These are phyloP conservation scores for Bombus confusus DNA, from an alignment of 1,140 invertebrate species.

Conservation along the genomic window DNA sequence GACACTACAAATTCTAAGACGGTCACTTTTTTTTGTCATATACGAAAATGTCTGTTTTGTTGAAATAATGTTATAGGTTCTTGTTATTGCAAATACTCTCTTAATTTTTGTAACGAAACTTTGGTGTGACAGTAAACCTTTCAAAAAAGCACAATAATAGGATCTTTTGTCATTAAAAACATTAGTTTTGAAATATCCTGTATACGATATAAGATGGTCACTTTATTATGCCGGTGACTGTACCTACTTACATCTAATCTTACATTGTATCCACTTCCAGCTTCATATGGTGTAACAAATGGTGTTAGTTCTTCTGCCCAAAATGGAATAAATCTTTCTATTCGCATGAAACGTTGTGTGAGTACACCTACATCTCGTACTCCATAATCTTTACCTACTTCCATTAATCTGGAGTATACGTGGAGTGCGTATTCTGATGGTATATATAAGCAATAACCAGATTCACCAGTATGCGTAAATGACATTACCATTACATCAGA, in stretches of 20 bases:
- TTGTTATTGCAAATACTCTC: too few relatives aligned
- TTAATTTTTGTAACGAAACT: too few relatives aligned
- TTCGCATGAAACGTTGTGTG: slow-evolving; percentile 89
- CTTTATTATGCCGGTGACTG: too few relatives aligned
- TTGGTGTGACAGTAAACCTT: too few relatives aligned
- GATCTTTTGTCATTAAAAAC: too few relatives aligned
- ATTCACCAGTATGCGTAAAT: slow-evolving; percentile 92
- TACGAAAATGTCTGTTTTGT: too few relatives aligned
- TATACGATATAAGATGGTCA: too few relatives aligned
- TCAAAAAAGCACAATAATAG: too few relatives aligned
- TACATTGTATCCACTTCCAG: slow-evolving; percentile 88
- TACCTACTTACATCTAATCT: slow-evolving; percentile 84
- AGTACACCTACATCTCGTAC: slow-evolving; percentile 89
- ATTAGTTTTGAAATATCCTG: too few relatives aligned
- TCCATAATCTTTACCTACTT: slow-evolving; percentile 86
- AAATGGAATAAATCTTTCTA: slow-evolving; percentile 85
- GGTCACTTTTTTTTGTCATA: too few relatives aligned
- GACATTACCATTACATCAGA: slow-evolving; percentile 91
- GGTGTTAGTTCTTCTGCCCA: slow-evolving; percentile 89
- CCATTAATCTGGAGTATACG: slow-evolving; percentile 89
- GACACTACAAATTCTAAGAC: too few relatives aligned
- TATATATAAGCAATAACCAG: slow-evolving; percentile 92
- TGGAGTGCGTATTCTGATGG: slow-evolving; percentile 91
- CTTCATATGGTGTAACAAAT: slow-evolving; percentile 90
- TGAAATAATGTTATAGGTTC: too few relatives aligned